phyloP scores from a whole-genome alignment of 2,797 vertebrate species.

The Spinibarbus caldwelli region DNA sequence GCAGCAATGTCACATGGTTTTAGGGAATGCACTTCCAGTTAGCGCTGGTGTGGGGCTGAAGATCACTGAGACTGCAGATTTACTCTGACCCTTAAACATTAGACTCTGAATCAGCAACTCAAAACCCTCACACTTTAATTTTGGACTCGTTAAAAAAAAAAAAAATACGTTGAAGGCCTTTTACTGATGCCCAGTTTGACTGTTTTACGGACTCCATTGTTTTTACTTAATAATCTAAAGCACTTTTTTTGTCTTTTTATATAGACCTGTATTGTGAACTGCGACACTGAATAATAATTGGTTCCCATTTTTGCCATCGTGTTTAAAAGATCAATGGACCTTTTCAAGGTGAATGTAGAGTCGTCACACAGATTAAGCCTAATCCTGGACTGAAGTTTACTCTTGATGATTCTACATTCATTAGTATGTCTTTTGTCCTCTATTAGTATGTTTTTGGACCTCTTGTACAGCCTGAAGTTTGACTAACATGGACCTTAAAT shows the following conservation, averaged over 20 bases:
- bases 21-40: slow-evolving; percentile 30
- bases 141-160: slow-evolving; percentile 11
- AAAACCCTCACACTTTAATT: slow-evolving; percentile 38
- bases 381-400: slow-evolving; percentile 3
- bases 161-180: slow-evolving; percentile 15
- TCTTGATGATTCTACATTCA: slow-evolving; percentile 17
- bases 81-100: slow-evolving; percentile 38
- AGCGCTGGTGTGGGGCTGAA: slow-evolving; percentile 16
- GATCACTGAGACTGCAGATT: slow-evolving; percentile 35
- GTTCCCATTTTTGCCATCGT: slow-evolving; percentile 59
- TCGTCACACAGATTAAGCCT: neutral
- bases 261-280: slow-evolving; percentile 75
- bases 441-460: slow-evolving; percentile 30
- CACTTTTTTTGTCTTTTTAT: slow-evolving; percentile 68
- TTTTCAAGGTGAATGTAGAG: slow-evolving; percentile 27
- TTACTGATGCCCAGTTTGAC: slow-evolving; percentile 66
- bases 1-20: slow-evolving; percentile 1
- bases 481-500: slow-evolving; percentile 41
- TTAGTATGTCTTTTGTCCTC: slow-evolving; percentile 41
- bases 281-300: slow-evolving; percentile 70
- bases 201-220: slow-evolving; percentile 70
- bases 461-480: slow-evolving; percentile 40
- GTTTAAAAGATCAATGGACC: neutral
- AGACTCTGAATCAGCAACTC: slow-evolving; percentile 42
- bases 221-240: slow-evolving; percentile 79